Evolutionary conservation across 2,797 vertebrate genomes (phyloP), one percentile per base, ranked within the genome.

Genomic region (Crocodylus rhombifer): DNA sequence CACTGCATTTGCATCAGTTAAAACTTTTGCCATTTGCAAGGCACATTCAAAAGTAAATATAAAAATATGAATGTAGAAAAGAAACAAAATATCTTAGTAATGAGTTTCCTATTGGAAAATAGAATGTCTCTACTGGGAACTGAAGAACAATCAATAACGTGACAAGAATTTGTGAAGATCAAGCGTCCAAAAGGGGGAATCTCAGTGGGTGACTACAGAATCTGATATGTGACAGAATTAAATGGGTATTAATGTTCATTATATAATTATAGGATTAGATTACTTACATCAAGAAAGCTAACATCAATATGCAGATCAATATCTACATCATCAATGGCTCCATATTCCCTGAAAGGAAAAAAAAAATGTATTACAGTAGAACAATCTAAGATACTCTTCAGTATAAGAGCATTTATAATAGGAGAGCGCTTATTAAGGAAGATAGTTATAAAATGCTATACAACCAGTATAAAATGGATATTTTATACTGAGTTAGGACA

Each of bases 201-300:
- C 76, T 78, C 65, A 74, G 61, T 75, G 36, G 21, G 5, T 91
- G 57, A 81, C 67, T 86, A 64, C 6, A 89, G 11, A 75, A 58
- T 51, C 77, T 87, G 80, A 87, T 81, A 64, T 76, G 64, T n/a
- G 85, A 65, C 2, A 3, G 58, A 97, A 95, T 92, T 91, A 94
- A 90, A 89, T 76, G 77, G 61, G 20, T 93, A 94, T 94, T 94
- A 94, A 84, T 81, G 86, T 80, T 89, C 58, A 73, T 75, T 91
- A 80, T 36, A 76, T 71, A 93, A 91, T 88, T 58, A n/a, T 91
- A 58, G 73, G 60, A 95, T 76, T 95, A 64, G 71, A 94, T 97
- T 97, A 99, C 99, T 99, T 98, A 99, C 99, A 98, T 99, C 99
- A 95, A 99, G 98, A 98, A 99, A 99, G 96, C 98, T 99, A 97